Conservation (phyloP, 2,888 invertebrate species). For the Hyles lineata region DNA sequence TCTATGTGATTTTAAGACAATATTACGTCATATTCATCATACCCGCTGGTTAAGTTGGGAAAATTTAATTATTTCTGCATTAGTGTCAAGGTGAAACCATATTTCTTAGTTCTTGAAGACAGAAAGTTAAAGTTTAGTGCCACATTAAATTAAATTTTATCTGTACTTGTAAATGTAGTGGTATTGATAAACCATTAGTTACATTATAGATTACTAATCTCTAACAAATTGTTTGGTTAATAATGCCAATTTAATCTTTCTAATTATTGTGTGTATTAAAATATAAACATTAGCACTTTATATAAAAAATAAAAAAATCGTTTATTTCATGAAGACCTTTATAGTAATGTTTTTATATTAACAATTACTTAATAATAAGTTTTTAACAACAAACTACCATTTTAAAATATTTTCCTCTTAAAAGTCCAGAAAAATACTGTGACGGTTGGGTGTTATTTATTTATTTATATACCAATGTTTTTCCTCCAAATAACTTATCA, state of each 20-base stretch:
- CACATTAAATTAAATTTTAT: neutral
- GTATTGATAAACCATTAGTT: neutral
- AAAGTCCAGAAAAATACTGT: no score
- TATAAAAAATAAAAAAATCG: no score
- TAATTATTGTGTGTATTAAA: no score
- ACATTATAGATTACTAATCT: neutral
- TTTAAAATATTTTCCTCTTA: no score
- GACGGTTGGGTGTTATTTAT: no score
- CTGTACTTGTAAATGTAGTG: no score
- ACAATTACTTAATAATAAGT: no score
- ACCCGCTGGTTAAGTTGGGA: neutral
- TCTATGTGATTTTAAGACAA: neutral
- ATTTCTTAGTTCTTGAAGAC: neutral
- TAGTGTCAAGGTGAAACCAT: neutral
- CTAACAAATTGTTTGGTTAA: neutral
- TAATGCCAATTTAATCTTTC: neutral
- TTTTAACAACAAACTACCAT: no score
- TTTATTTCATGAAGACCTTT: no score
- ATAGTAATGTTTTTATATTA: no score
- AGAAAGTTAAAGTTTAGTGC: neutral
- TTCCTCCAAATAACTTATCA: neutral
- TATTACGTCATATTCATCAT: conserved; percentile 18
- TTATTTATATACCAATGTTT: no score
- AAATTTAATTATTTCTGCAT: conserved; percentile 5
- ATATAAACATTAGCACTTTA: no score